Percentiles rank a stretch among this genome's conserved stretches.
Conservation (phyloP, 2,888 invertebrate species). For the Tipula unca region DNA sequence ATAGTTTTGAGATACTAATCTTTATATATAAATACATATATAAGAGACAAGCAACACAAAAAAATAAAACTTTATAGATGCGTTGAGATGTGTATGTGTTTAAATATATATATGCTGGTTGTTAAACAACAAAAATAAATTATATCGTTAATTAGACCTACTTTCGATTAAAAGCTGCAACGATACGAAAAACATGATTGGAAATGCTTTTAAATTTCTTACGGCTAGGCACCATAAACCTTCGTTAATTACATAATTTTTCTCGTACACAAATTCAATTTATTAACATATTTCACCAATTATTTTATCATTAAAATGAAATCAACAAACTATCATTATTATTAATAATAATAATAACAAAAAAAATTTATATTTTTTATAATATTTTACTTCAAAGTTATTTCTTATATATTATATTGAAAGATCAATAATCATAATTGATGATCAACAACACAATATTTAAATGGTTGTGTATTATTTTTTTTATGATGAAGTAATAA, state of each 20-base stretch:
- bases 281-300: not conserved
- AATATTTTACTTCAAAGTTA: not conserved
- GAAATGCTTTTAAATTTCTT: not conserved
- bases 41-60: not conserved
- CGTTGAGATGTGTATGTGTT: not conserved
- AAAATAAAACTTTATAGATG: not conserved
- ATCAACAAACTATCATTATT: not conserved
- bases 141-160: not conserved
- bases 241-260: not conserved
- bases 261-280: not conserved
- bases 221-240: not conserved
- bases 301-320: conserved; percentile 4
- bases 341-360: not conserved
- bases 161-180: not conserved
- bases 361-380: not conserved
- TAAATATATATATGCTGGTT: not conserved
- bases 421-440: not conserved
- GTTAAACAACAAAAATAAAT: not conserved
- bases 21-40: too few relatives aligned
- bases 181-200: not conserved
- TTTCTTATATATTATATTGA: not conserved
- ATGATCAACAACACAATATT: not conserved
- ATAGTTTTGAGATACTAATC: not conserved
- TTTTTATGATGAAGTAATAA: not conserved
- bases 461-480: not conserved